Conservation (phyloP, 1,140 invertebrate genomes). For the Hylaeus anthracinus region DNA sequence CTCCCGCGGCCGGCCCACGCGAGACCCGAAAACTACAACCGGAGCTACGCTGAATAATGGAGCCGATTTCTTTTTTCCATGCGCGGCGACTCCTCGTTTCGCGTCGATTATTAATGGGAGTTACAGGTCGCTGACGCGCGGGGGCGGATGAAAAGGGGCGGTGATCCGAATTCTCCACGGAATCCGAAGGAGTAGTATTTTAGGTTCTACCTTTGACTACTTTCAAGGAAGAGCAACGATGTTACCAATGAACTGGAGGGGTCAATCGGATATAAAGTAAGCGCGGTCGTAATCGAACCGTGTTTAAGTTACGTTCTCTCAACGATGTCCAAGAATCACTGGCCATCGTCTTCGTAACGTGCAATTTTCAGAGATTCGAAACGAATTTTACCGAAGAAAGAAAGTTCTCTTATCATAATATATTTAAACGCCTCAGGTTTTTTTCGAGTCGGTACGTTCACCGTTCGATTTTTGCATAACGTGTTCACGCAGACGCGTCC, state of each 20-base stretch:
- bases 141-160: too few species aligned
- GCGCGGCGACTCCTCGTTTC: slow-evolving; percentile 5
- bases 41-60: slow-evolving; percentile 46
- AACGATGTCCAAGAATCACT: too few species aligned
- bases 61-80: slow-evolving; percentile 33
- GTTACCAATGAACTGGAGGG: too few species aligned
- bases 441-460: background rate
- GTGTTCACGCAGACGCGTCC: background rate
- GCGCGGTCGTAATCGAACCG: too few species aligned
- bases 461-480: background rate
- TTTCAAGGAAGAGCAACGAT: too few species aligned
- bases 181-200: background rate
- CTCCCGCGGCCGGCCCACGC: background rate
- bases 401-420: slow-evolving; percentile 7
- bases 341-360: background rate
- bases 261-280: too few species aligned
- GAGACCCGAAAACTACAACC: slow-evolving; percentile 34
- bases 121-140: background rate
- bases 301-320: too few species aligned
- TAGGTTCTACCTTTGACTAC: too few species aligned
- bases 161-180: too few species aligned
- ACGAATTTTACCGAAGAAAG: background rate
- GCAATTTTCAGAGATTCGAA: background rate
- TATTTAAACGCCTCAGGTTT: slow-evolving; percentile 3
- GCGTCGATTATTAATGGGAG: slow-evolving; percentile 21